A percentile compares a stretch with the other conserved stretches of the same genome.
phyloP scores from a whole-genome alignment of 92 coral and sea anemone genomes.

The Bergia sp. region DNA sequence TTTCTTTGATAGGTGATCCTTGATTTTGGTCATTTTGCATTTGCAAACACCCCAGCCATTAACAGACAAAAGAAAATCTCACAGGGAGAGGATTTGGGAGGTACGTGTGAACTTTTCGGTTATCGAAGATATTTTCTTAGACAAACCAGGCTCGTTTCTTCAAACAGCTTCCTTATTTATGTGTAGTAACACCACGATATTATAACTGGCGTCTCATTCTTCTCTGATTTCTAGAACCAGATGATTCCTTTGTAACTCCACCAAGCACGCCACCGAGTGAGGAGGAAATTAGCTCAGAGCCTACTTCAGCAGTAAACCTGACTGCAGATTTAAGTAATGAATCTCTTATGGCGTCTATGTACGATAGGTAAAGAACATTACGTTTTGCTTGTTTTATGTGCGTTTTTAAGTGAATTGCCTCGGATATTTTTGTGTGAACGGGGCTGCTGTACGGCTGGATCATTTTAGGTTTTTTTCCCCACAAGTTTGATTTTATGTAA shows the following conservation, averaged over 20 bases:
- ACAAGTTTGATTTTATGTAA: too few relatives aligned
- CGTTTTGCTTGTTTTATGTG: neutral
- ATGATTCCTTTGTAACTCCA: conserved; percentile 94
- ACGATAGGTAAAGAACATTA: conserved; percentile 66
- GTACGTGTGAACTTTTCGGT: neutral
- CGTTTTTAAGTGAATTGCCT: neutral
- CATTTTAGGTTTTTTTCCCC: too few relatives aligned
- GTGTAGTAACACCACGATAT: neutral
- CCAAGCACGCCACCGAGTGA: conserved; percentile 94
- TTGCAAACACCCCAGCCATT: conserved; percentile 78
- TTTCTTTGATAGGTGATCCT: conserved; percentile 59
- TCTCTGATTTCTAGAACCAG: conserved; percentile 40
- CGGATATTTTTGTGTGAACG: neutral
- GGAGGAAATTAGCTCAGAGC: conserved; percentile 53
- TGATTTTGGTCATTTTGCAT: conserved; percentile 63
- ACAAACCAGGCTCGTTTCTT: neutral
- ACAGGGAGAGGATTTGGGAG: conserved; percentile 54
- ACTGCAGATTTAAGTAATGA: conserved; percentile 60
- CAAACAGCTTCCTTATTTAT: neutral
- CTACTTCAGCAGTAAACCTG: conserved; percentile 47
- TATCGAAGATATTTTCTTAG: neutral
- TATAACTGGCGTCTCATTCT: neutral
- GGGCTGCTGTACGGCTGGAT: too few relatives aligned
- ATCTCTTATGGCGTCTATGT: conserved; percentile 65
- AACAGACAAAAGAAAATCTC: conserved; percentile 65